These are phyloP conservation scores for Dreissena rostriformis DNA, from an alignment of 1,140 invertebrate species.

Conservation along the genomic window DNA sequence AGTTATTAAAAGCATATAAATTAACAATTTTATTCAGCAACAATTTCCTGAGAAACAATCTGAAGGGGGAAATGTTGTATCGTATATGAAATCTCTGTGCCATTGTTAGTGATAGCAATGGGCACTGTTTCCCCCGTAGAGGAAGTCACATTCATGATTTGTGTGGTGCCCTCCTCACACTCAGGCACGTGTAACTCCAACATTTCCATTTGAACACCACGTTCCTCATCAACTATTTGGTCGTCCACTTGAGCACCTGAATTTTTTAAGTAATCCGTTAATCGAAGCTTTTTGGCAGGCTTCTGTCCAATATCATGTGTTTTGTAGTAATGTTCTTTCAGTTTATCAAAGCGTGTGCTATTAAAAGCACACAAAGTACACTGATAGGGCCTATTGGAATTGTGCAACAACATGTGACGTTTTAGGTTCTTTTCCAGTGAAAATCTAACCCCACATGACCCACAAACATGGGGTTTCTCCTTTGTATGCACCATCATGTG, in stretches of 20 bases:
- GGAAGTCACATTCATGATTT: constrained; percentile 42
- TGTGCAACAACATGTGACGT: constrained; percentile 75
- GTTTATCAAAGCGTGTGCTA: constrained; percentile 84
- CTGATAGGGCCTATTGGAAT: constrained; percentile 59
- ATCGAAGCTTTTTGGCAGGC: constrained; percentile 57
- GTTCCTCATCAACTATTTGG: neutral
- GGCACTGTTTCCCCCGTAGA: constrained; percentile 45
- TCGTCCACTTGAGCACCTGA: constrained; percentile 2
- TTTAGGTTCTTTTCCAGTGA: constrained; percentile 77
- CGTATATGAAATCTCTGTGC: constrained; percentile 24
- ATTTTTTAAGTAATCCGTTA: constrained; percentile 49
- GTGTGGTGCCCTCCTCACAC: constrained; percentile 9
- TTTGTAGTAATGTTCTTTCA: constrained; percentile 82
- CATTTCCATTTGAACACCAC: constrained; percentile 30
- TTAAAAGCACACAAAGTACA: constrained; percentile 82
- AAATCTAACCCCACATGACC: constrained; percentile 83
- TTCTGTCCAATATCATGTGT: constrained; percentile 69
- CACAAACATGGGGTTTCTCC: constrained; percentile 85
- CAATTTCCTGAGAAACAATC: constrained; percentile 34
- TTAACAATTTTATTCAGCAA: constrained; percentile 14
- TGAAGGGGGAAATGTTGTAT: constrained; percentile 40
- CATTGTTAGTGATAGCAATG: constrained; percentile 44
- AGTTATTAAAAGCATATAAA: too few species aligned
- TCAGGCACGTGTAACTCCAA: constrained; percentile 40
- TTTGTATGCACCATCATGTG: constrained; percentile 83